Conservation (phyloP, 2,113 vertebrate species). For the Pterocles burchelli region DNA sequence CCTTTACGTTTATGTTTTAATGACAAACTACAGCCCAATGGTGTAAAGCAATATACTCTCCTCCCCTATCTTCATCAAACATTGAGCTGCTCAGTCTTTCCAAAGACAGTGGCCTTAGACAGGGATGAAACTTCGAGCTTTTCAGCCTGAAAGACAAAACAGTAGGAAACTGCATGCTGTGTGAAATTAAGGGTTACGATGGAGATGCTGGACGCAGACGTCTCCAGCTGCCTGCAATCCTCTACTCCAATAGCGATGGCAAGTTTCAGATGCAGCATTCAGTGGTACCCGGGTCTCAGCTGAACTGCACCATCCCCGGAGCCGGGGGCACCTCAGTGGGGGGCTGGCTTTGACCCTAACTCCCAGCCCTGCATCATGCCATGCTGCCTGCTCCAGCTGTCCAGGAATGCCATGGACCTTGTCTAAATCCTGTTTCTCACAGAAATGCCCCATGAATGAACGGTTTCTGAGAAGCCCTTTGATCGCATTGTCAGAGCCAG, state of each 20-base stretch:
- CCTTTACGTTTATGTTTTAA: not conserved
- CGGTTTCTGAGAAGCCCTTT: not conserved
- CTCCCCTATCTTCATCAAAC: not conserved
- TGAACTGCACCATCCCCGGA: not conserved
- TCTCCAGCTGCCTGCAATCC: not conserved
- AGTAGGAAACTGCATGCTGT: rapidly evolving
- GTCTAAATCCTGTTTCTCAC: not conserved
- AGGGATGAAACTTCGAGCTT: not conserved
- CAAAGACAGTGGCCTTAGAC: not conserved
- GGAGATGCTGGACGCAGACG: not conserved
- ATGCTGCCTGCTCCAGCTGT: not conserved
- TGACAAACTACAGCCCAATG: not conserved
- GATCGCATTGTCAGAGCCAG: not conserved
- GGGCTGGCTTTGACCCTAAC: not conserved
- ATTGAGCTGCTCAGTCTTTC: not conserved
- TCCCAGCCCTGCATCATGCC: not conserved
- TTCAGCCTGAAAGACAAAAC: not conserved
- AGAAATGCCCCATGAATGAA: not conserved
- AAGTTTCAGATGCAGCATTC: not conserved
- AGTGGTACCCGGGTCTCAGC: rapidly evolving
- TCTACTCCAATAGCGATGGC: not conserved
- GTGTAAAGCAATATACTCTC: not conserved
- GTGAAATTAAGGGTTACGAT: not conserved
- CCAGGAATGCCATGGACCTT: not conserved
- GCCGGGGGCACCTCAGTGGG: not conserved